A percentile compares a stretch with the other conserved stretches of the same genome.
Conservation (phyloP, 2,888 invertebrate species). For the Spisula solida region DNA sequence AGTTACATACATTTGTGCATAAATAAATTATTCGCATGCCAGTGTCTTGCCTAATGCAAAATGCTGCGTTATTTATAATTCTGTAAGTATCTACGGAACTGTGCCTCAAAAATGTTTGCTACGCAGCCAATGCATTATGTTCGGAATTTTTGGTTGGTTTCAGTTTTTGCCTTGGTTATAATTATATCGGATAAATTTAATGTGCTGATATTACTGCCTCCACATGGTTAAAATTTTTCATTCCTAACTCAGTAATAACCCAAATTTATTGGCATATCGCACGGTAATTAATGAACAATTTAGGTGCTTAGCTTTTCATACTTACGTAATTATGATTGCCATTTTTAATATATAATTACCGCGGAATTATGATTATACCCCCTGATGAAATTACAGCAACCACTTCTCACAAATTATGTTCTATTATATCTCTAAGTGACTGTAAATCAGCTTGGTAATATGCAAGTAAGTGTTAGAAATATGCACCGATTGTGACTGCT, state of each 20-base stretch:
- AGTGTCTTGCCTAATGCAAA: neutral
- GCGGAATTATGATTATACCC: constrained; percentile 9
- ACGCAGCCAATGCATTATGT: neutral
- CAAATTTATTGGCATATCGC: neutral
- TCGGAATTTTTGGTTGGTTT: neutral
- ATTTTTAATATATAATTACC: neutral
- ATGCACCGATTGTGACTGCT: no score
- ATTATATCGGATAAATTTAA: neutral
- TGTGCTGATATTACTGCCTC: neutral
- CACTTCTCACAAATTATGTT: neutral
- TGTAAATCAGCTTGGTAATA: neutral
- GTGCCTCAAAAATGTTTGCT: neutral
- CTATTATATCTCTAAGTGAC: neutral
- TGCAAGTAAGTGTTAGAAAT: neutral
- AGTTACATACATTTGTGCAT: neutral
- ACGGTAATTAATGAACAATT: neutral
- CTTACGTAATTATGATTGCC: neutral
- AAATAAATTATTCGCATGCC: neutral
- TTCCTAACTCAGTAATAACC: neutral
- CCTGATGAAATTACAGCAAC: neutral
- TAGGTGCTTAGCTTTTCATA: neutral
- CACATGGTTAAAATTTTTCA: neutral
- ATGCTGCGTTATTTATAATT: neutral
- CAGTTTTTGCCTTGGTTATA: neutral
- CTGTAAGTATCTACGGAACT: neutral